Evolutionary conservation across 2,797 vertebrate genomes (phyloP).

Genomic region (Ciconia nigra): DNA sequence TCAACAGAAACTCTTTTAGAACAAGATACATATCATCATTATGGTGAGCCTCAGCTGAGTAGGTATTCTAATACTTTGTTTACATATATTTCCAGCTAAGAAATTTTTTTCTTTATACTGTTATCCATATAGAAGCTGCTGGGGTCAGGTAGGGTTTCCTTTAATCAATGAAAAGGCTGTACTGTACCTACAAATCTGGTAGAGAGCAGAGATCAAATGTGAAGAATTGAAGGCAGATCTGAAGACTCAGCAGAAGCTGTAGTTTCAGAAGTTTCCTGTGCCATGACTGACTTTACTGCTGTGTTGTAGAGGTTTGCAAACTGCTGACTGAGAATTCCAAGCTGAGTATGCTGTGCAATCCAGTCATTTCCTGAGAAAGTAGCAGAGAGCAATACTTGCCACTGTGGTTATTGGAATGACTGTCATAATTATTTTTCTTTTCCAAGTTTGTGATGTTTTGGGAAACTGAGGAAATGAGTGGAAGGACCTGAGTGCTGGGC

Average conservation of each 20-base stretch:
- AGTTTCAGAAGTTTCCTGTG: not conserved
- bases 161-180: not conserved
- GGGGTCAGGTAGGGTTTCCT: not conserved
- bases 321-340: not conserved
- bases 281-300: not conserved
- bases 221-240: not conserved
- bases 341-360: not conserved
- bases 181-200: not conserved
- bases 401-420: not conserved
- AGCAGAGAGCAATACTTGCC: not conserved
- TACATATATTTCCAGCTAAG: not conserved
- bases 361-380: not conserved
- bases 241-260: not conserved
- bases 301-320: not conserved
- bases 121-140: not conserved
- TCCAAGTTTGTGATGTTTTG: not conserved
- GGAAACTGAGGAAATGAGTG: not conserved
- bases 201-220: not conserved
- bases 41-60: not conserved
- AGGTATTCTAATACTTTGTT: not conserved
- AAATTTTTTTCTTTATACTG: not conserved
- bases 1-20: not conserved
- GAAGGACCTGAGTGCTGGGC: not conserved
- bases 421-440: not conserved
- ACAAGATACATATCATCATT: not conserved